Evolutionary conservation across 2,797 vertebrate genomes (phyloP).

Genomic region (Diplodus puntazzo): DNA sequence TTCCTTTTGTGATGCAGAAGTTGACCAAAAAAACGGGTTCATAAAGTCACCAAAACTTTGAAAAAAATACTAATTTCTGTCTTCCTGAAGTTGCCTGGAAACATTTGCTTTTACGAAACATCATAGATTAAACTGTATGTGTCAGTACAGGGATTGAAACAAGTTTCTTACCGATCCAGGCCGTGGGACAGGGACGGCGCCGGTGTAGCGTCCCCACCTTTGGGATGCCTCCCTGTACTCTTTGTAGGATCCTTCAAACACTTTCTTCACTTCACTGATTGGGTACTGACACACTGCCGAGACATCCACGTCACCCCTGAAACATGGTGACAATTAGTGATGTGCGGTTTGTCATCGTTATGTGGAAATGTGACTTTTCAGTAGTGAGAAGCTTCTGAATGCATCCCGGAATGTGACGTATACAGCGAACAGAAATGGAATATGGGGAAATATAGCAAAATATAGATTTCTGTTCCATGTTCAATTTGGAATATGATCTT

Average conservation of each 20-base stretch:
- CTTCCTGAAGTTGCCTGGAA: constrained; percentile 9
- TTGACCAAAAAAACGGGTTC: constrained; percentile 5
- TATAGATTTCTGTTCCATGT: neutral
- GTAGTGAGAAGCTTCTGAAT: constrained; percentile 6
- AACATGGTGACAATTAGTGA: constrained; percentile 53
- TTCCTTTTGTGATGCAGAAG: constrained; percentile 19
- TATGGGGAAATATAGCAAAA: neutral
- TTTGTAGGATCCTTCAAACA: constrained; percentile 95
- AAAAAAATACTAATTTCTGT: neutral
- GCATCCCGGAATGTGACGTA: neutral
- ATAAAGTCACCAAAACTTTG: neutral
- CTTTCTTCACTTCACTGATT: constrained; percentile 90
- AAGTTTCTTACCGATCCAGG: constrained; percentile 92
- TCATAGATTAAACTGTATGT: neutral
- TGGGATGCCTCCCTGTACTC: constrained; percentile 93
- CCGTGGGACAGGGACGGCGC: constrained; percentile 89
- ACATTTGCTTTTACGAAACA: constrained; percentile 15
- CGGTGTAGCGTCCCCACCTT: constrained; percentile 91
- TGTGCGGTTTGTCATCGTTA: constrained; percentile 38
- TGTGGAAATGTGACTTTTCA: constrained; percentile 25
- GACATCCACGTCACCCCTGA: constrained; percentile 94
- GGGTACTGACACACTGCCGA: constrained; percentile 95
- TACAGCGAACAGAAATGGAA: constrained; percentile 13
- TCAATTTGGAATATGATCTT: neutral
- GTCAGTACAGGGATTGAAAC: neutral